Percentiles rank a stretch among this genome's conserved stretches.
Evolutionary conservation across 2,888 invertebrate genomes (phyloP).

Genomic region (Tanypteryx hageni): DNA sequence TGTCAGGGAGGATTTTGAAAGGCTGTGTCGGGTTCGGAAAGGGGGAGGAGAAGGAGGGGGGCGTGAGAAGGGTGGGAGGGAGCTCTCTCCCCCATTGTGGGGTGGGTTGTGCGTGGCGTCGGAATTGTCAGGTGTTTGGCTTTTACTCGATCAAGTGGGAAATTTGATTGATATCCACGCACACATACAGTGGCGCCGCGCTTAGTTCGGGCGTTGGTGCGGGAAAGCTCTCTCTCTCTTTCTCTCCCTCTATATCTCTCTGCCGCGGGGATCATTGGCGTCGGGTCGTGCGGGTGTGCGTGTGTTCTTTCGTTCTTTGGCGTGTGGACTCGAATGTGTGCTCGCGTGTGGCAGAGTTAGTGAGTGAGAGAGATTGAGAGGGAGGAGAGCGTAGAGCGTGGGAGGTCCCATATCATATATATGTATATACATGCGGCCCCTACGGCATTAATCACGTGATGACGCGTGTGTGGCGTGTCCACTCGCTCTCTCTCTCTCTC

Average conservation of each 20-base stretch:
- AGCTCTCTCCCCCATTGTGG: neutral
- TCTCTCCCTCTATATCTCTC: too few relatives aligned
- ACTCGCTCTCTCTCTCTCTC: neutral
- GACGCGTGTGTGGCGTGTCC: neutral
- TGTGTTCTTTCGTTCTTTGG: constrained; percentile 8
- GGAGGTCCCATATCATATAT: constrained; percentile 37
- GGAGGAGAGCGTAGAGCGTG: neutral
- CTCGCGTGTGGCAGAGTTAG: too few relatives aligned
- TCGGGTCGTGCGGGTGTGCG: neutral
- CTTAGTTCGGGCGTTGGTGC: constrained; percentile 36
- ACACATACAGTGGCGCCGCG: constrained; percentile 28
- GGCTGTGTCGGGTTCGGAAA: neutral
- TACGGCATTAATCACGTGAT: constrained; percentile 35
- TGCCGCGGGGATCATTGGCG: neutral
- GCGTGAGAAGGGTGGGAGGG: neutral
- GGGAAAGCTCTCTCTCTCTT: neutral
- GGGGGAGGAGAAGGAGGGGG: neutral
- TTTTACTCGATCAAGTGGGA: constrained; percentile 64
- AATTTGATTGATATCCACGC: constrained; percentile 61
- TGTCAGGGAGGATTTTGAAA: constrained; percentile 25
- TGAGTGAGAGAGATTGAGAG: too few relatives aligned
- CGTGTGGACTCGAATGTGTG: neutral
- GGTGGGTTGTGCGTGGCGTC: constrained; percentile 30
- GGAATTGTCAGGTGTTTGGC: constrained; percentile 64
- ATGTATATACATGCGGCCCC: constrained; percentile 19